A percentile compares a stretch with the other conserved stretches of the same genome.
Conservation (phyloP, 2,888 invertebrate genomes). For the Anthoptus insignis region DNA sequence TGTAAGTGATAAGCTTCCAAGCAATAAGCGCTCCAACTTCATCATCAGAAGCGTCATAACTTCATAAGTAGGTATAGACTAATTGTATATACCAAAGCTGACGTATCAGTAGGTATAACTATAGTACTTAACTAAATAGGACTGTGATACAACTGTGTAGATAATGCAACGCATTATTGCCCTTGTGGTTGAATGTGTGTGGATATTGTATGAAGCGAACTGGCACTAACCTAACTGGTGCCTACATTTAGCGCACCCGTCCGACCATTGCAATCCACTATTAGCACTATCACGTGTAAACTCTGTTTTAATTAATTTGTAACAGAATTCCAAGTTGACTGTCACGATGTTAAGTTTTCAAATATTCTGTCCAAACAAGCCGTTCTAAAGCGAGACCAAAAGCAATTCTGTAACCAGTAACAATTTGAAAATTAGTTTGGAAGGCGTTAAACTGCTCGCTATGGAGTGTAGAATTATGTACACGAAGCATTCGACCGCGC, state of each 20-base stretch:
- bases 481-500: slow-evolving; percentile 6
- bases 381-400: slow-evolving; percentile 6
- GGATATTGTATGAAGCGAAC: slow-evolving; percentile 14
- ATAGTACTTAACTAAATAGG: neutral
- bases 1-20: too few relatives aligned
- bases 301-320: slow-evolving; percentile 33
- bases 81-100: too few relatives aligned
- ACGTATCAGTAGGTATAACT: neutral
- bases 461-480: slow-evolving; percentile 5
- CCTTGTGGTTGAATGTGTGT: slow-evolving; percentile 7
- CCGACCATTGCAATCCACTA: slow-evolving; percentile 20
- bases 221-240: slow-evolving; percentile 16
- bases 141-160: neutral
- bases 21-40: too few relatives aligned
- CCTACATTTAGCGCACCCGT: slow-evolving; percentile 22
- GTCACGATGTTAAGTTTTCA: slow-evolving; percentile 32
- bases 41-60: too few relatives aligned
- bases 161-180: neutral
- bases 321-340: slow-evolving; percentile 11
- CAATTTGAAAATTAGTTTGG: slow-evolving; percentile 28
- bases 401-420: slow-evolving; percentile 29
- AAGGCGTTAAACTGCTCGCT: slow-evolving; percentile 20
- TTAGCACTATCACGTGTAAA: slow-evolving; percentile 29
- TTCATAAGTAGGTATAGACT: too few relatives aligned
- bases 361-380: slow-evolving; percentile 22